Conservation (phyloP, 30 jellyfish, hydroid and myxozoan genomes). For the Hydractinia symbiolongicarpus region DNA sequence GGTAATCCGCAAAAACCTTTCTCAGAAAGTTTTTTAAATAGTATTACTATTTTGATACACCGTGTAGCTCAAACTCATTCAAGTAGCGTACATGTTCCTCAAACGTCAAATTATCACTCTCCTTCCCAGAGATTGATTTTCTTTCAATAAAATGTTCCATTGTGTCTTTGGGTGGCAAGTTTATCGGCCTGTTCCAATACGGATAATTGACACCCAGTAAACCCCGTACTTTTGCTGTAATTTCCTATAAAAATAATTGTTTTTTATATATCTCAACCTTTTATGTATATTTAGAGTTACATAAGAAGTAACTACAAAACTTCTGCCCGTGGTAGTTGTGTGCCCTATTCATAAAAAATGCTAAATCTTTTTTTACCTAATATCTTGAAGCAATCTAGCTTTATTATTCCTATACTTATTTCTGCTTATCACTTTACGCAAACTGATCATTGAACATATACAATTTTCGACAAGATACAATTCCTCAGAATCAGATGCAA, state of each 20-base stretch:
- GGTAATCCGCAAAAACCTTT: neutral
- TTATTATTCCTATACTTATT: too few relatives aligned
- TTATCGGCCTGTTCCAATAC: constrained; percentile 48
- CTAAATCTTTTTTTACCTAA: too few relatives aligned
- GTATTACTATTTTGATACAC: constrained; percentile 10
- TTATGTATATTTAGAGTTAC: too few relatives aligned
- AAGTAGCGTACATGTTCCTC: constrained; percentile 67
- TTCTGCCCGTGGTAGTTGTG: too few relatives aligned
- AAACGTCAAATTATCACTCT: constrained; percentile 27
- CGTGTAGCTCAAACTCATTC: constrained; percentile 35
- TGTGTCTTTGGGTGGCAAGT: constrained; percentile 75
- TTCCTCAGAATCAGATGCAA: too few relatives aligned
- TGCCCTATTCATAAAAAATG: too few relatives aligned
- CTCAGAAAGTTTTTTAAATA: neutral
- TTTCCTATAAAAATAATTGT: constrained; percentile 32
- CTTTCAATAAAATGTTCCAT: constrained; percentile 58
- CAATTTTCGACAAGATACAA: too few relatives aligned
- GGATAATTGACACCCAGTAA: constrained; percentile 45
- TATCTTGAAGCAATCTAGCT: too few relatives aligned
- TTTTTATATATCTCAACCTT: too few relatives aligned
- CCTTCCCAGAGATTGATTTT: constrained; percentile 62
- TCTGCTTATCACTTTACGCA: too few relatives aligned
- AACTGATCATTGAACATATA: too few relatives aligned
- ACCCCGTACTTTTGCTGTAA: constrained; percentile 42
- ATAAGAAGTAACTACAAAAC: too few relatives aligned